These are phyloP conservation scores for Callipepla squamata DNA, from an alignment of 2,113 vertebrate genomes.

Conservation along the genomic window DNA sequence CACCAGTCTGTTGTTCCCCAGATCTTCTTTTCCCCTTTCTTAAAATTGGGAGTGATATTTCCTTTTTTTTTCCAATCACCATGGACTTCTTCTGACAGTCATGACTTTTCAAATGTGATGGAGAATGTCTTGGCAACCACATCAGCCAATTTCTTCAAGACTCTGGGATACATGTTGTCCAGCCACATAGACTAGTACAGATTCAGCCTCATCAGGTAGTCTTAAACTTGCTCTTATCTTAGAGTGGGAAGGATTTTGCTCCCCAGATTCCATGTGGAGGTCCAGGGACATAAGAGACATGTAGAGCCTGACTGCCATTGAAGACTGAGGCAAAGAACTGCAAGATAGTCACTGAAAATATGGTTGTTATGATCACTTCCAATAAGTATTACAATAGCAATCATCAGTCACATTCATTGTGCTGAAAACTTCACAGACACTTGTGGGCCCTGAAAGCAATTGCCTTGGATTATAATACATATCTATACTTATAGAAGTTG, in stretches of 20 bases:
- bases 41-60: not conserved
- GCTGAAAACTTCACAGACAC: not conserved
- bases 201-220: not conserved
- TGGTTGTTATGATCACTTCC: not conserved
- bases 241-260: not conserved
- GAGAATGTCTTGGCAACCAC: not conserved
- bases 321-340: not conserved
- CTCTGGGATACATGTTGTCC: not conserved
- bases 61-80: not conserved
- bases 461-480: not conserved
- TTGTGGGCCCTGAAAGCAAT: rapidly evolving
- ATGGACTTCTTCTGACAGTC: not conserved
- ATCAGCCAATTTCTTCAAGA: not conserved
- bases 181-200: not conserved
- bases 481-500: not conserved
- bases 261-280: not conserved
- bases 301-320: not conserved
- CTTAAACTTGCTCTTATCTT: not conserved
- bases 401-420: not conserved
- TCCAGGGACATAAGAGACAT: not conserved
- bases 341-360: not conserved
- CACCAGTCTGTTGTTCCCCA: not conserved
- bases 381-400: not conserved
- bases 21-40: not conserved
- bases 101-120: not conserved